Evolutionary conservation across 2,888 invertebrate species (phyloP), one percentile per base, ranked within the genome.

Genomic region (Lomographa bimaculata): DNA sequence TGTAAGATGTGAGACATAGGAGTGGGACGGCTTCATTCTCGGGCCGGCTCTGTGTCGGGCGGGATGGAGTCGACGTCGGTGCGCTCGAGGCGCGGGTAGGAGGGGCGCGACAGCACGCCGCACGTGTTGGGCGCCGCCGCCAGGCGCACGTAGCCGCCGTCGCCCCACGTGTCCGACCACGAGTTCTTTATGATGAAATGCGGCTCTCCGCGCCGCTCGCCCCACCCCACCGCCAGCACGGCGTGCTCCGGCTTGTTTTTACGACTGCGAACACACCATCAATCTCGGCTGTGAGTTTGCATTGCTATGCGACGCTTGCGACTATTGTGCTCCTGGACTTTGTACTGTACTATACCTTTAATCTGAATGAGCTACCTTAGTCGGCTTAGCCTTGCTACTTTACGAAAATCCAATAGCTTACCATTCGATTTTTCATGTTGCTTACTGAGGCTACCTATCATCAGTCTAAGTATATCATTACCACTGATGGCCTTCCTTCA

Each of bases 161-260:
- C 78, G 25, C 79, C 83, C 82, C 82, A 83, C 43, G 35, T 52
- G 9, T 55, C 50, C 2, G 71, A 64, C 79, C 81, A 84, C 33
- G 82, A 79, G 71, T 86, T 85, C 74, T 86, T 84, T 47, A 84
- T 43, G 27, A 76, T 73, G 64, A 84, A 71, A 71, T 78, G 69
- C n/a, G 77, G 62, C 48, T 71, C 71, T 1, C 67, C 68, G 19
- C 62, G 51, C 30, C 53, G 51, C 55, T 58, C 55, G 30, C 73
- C 79, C 82, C 82, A 86, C 0, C 85, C 85, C 42, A 85, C 84
- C 5, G 81, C 83, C 50, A 80, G 42, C 57, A 84, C 76, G 0
- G 85, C 85, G 59, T 85, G 85, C 32, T 46, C 38, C 44, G 60
- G 46, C 23, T 50, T 47, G 17, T 41, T 34, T 53, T 72, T 70